These are phyloP conservation scores for Hystrix cristata DNA, from an alignment of 2,113 vertebrate species.

Conservation along the genomic window DNA sequence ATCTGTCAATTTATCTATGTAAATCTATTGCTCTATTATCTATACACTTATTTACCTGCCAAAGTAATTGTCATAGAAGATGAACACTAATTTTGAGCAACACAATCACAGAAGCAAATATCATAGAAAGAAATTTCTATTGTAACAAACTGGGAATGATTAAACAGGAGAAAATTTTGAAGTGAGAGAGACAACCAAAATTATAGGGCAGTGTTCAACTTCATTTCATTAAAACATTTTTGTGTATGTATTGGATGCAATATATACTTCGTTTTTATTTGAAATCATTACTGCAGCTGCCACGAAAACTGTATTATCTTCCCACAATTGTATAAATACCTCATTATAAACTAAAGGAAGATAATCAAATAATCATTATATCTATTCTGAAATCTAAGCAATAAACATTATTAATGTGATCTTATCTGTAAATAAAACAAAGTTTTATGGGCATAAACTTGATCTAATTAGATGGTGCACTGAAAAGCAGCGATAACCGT, in stretches of 20 bases:
- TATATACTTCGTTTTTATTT: background rate
- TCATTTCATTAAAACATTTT: background rate
- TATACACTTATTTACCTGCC: background rate
- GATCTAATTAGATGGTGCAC: constrained; percentile 70
- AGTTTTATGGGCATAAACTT: constrained; percentile 20
- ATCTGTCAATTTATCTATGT: background rate
- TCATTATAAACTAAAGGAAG: background rate
- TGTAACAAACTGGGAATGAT: background rate
- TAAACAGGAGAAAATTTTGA: background rate
- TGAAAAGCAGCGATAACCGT: constrained; percentile 73
- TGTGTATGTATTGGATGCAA: background rate
- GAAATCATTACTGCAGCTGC: background rate
- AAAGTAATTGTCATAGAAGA: background rate
- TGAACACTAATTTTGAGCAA: background rate
- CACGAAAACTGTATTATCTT: background rate
- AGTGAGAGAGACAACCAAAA: background rate
- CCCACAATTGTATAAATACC: background rate
- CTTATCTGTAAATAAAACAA: constrained; percentile 74
- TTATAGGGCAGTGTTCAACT: background rate
- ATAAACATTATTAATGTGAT: constrained; percentile 62
- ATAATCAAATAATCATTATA: background rate
- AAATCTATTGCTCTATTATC: background rate
- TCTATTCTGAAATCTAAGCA: background rate
- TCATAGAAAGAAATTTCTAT: background rate
- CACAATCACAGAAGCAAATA: background rate